Conservation (phyloP, 2,113 vertebrate species). For the Trochalopteron elliotii region DNA sequence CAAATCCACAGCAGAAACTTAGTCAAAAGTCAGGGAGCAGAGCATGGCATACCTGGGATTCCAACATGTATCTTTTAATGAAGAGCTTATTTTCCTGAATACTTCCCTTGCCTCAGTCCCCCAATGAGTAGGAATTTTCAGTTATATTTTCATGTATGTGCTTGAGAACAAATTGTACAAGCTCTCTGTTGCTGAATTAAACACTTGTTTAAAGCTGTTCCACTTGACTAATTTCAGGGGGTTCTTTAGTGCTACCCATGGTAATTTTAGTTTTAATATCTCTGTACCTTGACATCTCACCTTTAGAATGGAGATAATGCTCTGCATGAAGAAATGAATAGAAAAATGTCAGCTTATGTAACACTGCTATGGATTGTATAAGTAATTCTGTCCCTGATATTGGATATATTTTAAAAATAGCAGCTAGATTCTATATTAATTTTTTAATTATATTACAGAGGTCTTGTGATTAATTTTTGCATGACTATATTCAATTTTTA, state of each 20-base stretch:
- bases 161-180: not conserved
- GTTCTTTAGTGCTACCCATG: not conserved
- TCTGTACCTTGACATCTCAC: not conserved
- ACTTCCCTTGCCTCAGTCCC: fast-evolving
- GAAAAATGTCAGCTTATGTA: not conserved
- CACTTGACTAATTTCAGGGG: not conserved
- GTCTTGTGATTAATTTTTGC: not conserved
- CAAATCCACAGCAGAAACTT: not conserved
- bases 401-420: not conserved
- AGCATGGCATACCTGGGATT: not conserved
- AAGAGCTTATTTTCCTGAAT: not conserved
- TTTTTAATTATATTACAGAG: not conserved
- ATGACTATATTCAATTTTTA: not conserved
- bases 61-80: not conserved
- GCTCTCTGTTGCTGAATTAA: not conserved
- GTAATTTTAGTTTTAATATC: not conserved
- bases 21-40: not conserved
- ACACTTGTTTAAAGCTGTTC: not conserved
- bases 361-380: not conserved
- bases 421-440: not conserved
- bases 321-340: not conserved
- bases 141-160: not conserved
- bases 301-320: not conserved
- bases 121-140: not conserved
- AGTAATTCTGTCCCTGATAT: not conserved